Evolutionary conservation across 2,113 vertebrate genomes (phyloP), one percentile per base, ranked within the genome.

Genomic region (Rhodinocichla rosea): DNA sequence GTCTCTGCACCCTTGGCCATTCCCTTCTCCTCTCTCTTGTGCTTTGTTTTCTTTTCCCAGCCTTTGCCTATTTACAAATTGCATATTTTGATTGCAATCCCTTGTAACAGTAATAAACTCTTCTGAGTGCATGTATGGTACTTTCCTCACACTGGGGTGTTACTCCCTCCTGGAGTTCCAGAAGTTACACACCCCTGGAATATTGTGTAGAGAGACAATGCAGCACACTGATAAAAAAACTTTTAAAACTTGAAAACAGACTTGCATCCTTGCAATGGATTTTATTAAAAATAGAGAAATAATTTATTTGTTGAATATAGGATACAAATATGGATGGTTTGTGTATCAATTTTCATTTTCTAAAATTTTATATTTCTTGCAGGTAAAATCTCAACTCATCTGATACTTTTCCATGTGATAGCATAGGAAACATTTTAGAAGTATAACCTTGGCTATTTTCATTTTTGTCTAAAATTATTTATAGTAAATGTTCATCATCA

Each of bases 121-220:
- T 74, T 84, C 53, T 37, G 32, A 60, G 21, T 75, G 24, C 6
- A 3, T 19, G 19, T 28, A 6, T 2, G 9, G 12, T 53, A 17
- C 6, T 59, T 85, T 35, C 10, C 18, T 28, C 18, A 2, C 24
- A 3, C 5, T 19, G 28, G 30, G n/a, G 6, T 67, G 78, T 18
- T 77, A 8, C 19, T 32, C 2, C 1, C 7, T 65, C 2, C 8
- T 65, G n/a, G 28, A 39, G 10, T 56, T 56, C n/a, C 49, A 84
- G 59, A 33, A 74, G 74, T 24, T 68, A 4, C 23, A 47, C 2
- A 3, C 7, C 45, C 3, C 6, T 75, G 24, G 35, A 55, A 60
- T 70, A 52, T 16, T 35, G 6, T 67, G 7, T 18, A 68, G 45
- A 69, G 67, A 89, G 9, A 10, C 7, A 75, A 26, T 0, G 0